These are phyloP conservation scores for Leptopilina syphax DNA, from an alignment of 2,888 invertebrate genomes.

Conservation along the genomic window DNA sequence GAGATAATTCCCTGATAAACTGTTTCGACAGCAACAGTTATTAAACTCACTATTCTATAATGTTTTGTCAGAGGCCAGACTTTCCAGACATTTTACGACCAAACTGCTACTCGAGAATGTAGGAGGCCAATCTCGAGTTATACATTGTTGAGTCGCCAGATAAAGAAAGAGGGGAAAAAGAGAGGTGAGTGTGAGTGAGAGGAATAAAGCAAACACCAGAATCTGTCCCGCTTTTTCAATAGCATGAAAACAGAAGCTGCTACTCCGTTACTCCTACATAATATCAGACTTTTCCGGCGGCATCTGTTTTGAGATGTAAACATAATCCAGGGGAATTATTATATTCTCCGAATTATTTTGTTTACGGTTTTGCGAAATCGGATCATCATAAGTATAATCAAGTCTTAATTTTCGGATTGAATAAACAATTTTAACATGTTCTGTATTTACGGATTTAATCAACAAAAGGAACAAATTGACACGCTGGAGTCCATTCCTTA, in stretches of 20 bases:
- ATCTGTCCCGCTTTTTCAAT: conserved; percentile 30
- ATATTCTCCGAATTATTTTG: background rate
- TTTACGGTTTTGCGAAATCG: too few relatives aligned
- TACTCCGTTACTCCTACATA: background rate
- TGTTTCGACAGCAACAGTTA: conserved; percentile 37
- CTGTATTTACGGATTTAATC: too few relatives aligned
- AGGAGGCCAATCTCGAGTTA: conserved; percentile 37
- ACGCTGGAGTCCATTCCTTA: too few relatives aligned
- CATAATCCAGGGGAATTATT: too few relatives aligned
- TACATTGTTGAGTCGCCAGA: conserved; percentile 26
- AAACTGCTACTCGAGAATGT: conserved; percentile 23
- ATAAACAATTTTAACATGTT: too few relatives aligned
- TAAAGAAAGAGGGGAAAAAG: too few relatives aligned
- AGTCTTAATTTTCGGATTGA: too few relatives aligned
- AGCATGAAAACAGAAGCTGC: conserved; percentile 31
- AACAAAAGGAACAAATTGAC: too few relatives aligned
- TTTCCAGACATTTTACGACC: conserved; percentile 37
- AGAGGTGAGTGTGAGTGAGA: too few relatives aligned
- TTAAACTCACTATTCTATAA: conserved; percentile 2
- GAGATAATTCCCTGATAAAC: conserved; percentile 30
- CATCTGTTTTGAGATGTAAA: conserved; percentile 19
- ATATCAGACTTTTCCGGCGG: conserved; percentile 23
- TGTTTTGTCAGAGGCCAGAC: conserved; percentile 32
- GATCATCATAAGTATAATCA: too few relatives aligned
- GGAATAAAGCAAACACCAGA: conserved; percentile 21